Base-by-base conservation (phyloP, 2,113 vertebrate genomes). In the Vanacampus margaritifer region DNA sequence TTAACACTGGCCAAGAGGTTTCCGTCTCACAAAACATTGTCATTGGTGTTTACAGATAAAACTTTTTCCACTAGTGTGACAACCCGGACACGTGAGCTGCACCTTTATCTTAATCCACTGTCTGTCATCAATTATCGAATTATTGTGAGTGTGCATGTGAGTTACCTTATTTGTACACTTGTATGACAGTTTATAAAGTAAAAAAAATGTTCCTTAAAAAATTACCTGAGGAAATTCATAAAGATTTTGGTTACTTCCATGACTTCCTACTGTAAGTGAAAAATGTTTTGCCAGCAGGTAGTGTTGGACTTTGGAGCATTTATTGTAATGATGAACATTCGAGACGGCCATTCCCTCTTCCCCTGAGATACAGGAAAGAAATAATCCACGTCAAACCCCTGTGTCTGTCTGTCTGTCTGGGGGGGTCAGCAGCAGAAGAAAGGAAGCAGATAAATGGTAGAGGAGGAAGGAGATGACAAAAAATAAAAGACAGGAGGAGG, bases 401-500 rank as follows among this genome's bases (percentile, higher is more conserved):
- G 24, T 66, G 28, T 70, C 54, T 71, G 46, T 75, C 48, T 68
- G 53, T 23, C 63, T 69, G 41, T 14, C 28, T 32, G 28, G 41
- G 35, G 28, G 45, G 58, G 12, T 62, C 21, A 23, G 41, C 71
- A 60, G 32, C 69, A 57, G 62, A 68, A 64, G 65, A 65, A 78
- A 86, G 86, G 86, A 89, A 87, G 69, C 74, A 75, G 84, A 87
- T 86, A 62, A 35, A 84, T 69, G 69, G 76, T 80, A 82, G 88
- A 84, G n/a, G n/a, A 86, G 84, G 84, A 87, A 88, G 73, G 43
- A 81, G 83, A 17, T 16, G 0, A 13, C 11, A 53, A 11, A 24
- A 53, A 83, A 61, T n/a, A n/a, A 24, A 82, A 86, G 67, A 73
- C 66, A 75, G 67, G 54, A 75, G 65, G 73, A 76, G 74, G 73